Evolutionary conservation across 2,797 vertebrate genomes (phyloP), one percentile per base, ranked within the genome.

Genomic region (Sphenopsis melanotis): DNA sequence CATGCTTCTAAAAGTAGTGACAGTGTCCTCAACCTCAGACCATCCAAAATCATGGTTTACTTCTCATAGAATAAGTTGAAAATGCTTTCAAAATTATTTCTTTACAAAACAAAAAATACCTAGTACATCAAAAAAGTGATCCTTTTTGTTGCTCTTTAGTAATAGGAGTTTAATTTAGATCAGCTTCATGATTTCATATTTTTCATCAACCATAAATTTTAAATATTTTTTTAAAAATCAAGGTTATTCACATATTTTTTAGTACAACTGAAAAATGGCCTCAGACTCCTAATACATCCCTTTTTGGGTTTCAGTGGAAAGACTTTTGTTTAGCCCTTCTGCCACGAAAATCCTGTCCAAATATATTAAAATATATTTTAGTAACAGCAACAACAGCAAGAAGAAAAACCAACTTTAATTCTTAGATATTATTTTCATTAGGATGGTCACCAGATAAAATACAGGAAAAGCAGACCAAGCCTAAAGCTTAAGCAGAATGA

Each of bases 391-490:
- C 9, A 27, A 26, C 5, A 60, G 24, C 37, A 71, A 47, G 26
- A 20, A 37, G 11, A 59, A 63, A 39, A 9, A 0, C 4, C 10
- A n/a, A 21, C 14, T 70, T 56, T 44, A 64, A 89, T 81, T 90
- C 6, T 19, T 70, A 82, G 7, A 22, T 61, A 42, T 71, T 89
- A 10, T 39, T 89, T 87, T 18, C 71, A 21, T 90, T 94, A 98
- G 98, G 81, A 97, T 95, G 97, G 96, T 76, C 72, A 18, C 30
- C 90, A 69, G 59, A 34, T 98, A 84, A 78, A 50, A 56, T 2
- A 9, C 7, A 72, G 32, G 23, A 27, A 57, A 84, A 78, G 47
- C 24, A 94, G 97, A 71, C 23, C 82, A 52, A 85, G 91, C 18
- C 63, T 96, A 77, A 87, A 83, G 46, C 57, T 97, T 42, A 85